Evolutionary conservation across 1,140 invertebrate genomes (phyloP).

Genomic region (Bilobella aurantiaca): DNA sequence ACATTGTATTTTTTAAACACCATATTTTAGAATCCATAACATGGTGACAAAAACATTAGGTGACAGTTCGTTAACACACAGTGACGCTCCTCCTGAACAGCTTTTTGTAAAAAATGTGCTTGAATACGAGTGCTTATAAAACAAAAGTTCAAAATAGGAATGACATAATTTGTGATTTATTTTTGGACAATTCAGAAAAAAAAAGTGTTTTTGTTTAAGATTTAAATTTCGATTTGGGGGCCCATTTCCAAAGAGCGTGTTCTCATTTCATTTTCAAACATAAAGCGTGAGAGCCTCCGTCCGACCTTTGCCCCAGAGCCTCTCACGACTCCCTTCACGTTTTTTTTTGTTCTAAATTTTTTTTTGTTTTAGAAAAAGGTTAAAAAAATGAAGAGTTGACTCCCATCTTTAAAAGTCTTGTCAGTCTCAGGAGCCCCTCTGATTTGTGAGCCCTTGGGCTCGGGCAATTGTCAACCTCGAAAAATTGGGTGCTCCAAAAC

Average conservation of each 20-base stretch:
- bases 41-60: too few relatives aligned
- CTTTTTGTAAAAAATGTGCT: too few relatives aligned
- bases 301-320: slow-evolving; percentile 3
- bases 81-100: too few relatives aligned
- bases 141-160: too few relatives aligned
- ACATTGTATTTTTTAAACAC: too few relatives aligned
- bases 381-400: not conserved
- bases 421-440: not conserved
- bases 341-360: not conserved
- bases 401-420: slow-evolving; percentile 6
- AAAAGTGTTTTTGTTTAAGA: too few relatives aligned
- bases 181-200: too few relatives aligned
- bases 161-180: too few relatives aligned
- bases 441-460: not conserved
- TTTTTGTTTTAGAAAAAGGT: not conserved
- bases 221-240: too few relatives aligned
- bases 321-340: slow-evolving; percentile 4
- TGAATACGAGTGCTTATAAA: too few relatives aligned
- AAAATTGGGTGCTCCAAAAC: slow-evolving; percentile 13
- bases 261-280: not conserved
- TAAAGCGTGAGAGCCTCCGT: not conserved
- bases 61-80: too few relatives aligned
- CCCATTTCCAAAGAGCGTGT: not conserved
- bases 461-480: slow-evolving; percentile 7
- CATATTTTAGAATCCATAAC: too few relatives aligned